Evolutionary conservation across 1,140 invertebrate species (phyloP).

Genomic region (Drosophila gunungcola): DNA sequence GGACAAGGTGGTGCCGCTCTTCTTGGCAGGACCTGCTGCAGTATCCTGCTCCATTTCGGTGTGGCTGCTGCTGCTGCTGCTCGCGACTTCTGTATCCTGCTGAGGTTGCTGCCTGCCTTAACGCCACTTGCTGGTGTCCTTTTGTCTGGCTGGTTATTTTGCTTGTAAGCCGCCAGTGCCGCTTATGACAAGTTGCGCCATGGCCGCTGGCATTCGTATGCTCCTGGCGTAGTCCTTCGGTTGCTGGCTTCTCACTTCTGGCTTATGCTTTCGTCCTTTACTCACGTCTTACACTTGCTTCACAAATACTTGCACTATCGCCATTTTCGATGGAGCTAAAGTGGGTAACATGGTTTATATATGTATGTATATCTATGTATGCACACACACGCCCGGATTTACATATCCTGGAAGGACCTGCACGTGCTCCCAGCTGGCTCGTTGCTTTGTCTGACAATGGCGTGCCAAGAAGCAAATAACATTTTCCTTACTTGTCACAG

Average conservation of each 20-base stretch:
- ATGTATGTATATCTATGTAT: slow-evolving; percentile 31
- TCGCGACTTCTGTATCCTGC: slow-evolving; percentile 3
- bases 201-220: slow-evolving; percentile 72
- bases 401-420: slow-evolving; percentile 57
- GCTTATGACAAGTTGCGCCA: slow-evolving; percentile 31
- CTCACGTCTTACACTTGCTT: slow-evolving; percentile 43
- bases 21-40: slow-evolving; percentile 58
- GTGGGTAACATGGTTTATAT: slow-evolving; percentile 45
- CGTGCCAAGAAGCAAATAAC: slow-evolving; percentile 64
- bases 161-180: slow-evolving; percentile 28
- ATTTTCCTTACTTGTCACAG: slow-evolving; percentile 49
- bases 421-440: slow-evolving; percentile 31
- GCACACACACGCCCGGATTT: slow-evolving; percentile 29
- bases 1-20: slow-evolving; percentile 87
- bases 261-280: slow-evolving; percentile 42
- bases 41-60: slow-evolving; percentile 60
- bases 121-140: slow-evolving; percentile 15
- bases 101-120: slow-evolving; percentile 12
- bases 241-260: slow-evolving; percentile 17
- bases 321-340: slow-evolving; percentile 34
- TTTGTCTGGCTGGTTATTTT: slow-evolving; percentile 31
- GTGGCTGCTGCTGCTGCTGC: slow-evolving; percentile 17
- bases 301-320: slow-evolving; percentile 65
- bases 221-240: slow-evolving; percentile 42
- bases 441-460: slow-evolving; percentile 32